Conservation (phyloP, 1,140 invertebrate genomes). For the Gryllus bimaculatus region DNA sequence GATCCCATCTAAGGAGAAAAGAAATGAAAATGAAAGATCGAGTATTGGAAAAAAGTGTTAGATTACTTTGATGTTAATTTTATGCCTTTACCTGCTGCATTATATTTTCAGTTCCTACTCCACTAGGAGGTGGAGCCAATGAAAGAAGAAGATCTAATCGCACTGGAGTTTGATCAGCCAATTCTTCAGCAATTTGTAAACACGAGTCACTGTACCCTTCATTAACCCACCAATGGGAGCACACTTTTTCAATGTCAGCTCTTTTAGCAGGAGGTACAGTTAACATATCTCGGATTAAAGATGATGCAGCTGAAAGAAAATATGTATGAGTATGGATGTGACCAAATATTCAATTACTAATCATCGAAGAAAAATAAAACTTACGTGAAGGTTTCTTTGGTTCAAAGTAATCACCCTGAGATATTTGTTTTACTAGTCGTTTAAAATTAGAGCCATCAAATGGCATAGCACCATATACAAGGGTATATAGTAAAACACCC, state of each 20-base stretch:
- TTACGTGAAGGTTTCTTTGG: slow-evolving; percentile 85
- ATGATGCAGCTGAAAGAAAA: slow-evolving; percentile 68
- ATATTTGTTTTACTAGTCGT: slow-evolving; percentile 92
- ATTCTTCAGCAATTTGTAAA: slow-evolving; percentile 73
- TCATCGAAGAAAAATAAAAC: neutral
- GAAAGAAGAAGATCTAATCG: slow-evolving; percentile 78
- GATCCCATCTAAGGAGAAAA: no score
- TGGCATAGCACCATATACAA: slow-evolving; percentile 99
- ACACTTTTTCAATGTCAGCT: slow-evolving; percentile 89
- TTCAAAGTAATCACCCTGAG: slow-evolving; percentile 93
- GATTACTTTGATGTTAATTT: no score
- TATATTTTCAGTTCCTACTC: slow-evolving; percentile 15
- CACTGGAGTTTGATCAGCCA: slow-evolving; percentile 83
- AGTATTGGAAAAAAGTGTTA: no score
- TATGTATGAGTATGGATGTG: slow-evolving; percentile 15
- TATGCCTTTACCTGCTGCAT: slow-evolving; percentile 20
- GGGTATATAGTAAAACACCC: slow-evolving; percentile 92
- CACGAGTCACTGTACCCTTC: slow-evolving; percentile 74
- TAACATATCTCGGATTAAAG: slow-evolving; percentile 87
- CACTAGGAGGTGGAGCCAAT: slow-evolving; percentile 57
- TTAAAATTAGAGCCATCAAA: slow-evolving; percentile 99
- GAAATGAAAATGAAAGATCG: no score
- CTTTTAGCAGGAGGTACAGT: slow-evolving; percentile 81
- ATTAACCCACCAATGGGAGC: slow-evolving; percentile 79
- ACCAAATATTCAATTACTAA: neutral